Evolutionary conservation across 2,797 vertebrate genomes (phyloP).

Genomic region (Salmo trutta): DNA sequence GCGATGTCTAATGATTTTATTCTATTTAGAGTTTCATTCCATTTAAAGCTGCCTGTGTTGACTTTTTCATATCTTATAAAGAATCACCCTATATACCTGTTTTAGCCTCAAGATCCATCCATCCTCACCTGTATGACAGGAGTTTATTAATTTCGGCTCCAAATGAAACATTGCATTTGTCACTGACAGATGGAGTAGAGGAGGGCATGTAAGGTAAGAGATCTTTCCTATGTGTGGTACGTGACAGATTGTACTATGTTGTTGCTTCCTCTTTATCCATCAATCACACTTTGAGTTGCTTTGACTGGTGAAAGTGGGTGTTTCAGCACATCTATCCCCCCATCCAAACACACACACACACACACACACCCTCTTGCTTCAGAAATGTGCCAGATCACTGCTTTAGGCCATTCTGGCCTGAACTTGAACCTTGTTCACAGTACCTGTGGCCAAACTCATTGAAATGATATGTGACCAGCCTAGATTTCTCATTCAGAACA

Average conservation of each 20-base stretch:
- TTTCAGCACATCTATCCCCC: constrained; percentile 19
- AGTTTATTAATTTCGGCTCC: constrained; percentile 63
- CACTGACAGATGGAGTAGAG: constrained; percentile 44
- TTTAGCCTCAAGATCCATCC: constrained; percentile 55
- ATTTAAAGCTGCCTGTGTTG: constrained; percentile 28
- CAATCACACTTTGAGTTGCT: constrained; percentile 40
- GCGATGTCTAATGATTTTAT: constrained; percentile 22
- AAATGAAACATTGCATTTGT: constrained; percentile 49
- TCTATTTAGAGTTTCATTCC: constrained; percentile 33
- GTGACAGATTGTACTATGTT: constrained; percentile 38
- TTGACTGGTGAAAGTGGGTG: constrained; percentile 29
- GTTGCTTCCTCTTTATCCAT: constrained; percentile 40
- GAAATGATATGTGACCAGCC: background rate
- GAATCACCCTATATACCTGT: constrained; percentile 34
- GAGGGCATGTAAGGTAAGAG: constrained; percentile 62
- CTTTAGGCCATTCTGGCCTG: constrained; percentile 40
- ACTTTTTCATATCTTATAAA: constrained; percentile 20
- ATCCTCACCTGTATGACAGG: constrained; percentile 56
- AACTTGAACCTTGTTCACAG: constrained; percentile 26
- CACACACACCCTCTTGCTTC: background rate
- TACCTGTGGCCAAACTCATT: background rate
- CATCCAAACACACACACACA: constrained; percentile 6
- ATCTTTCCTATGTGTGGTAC: constrained; percentile 31
- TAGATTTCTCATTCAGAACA: background rate
- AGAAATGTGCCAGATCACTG: constrained; percentile 26